Percentiles rank a stretch among this genome's conserved stretches.
These are phyloP conservation scores for Lasioglossum zephyrum DNA, from an alignment of 2,888 invertebrate species.

Conservation along the genomic window DNA sequence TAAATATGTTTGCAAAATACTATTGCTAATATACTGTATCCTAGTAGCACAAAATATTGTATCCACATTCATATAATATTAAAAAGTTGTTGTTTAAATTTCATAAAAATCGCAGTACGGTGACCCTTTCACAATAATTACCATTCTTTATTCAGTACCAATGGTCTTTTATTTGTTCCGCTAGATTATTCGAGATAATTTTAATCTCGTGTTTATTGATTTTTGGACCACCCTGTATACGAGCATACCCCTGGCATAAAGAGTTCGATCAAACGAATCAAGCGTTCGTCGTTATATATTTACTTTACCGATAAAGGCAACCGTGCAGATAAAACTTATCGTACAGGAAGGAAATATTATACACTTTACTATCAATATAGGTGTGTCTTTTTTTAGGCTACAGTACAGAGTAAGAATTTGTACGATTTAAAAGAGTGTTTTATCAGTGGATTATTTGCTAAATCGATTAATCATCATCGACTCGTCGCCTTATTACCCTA, in stretches of 20 bases:
- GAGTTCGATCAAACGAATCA: slow-evolving; percentile 2
- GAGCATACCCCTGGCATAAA: not conserved
- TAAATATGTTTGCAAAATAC: no score
- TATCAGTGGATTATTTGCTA: not conserved
- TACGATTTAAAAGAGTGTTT: not conserved
- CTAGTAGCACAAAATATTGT: no score
- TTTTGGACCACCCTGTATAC: not conserved
- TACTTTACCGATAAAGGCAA: not conserved
- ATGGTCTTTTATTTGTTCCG: not conserved
- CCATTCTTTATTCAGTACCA: not conserved
- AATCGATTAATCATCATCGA: not conserved
- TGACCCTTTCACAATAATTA: no score
- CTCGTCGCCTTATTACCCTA: not conserved
- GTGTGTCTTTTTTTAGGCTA: not conserved
- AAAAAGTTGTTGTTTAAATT: no score
- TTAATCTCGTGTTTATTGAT: not conserved
- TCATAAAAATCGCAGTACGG: no score
- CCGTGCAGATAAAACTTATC: not conserved
- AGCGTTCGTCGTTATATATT: not conserved
- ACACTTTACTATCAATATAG: not conserved
- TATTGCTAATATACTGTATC: no score
- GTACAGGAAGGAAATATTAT: slow-evolving; percentile 1
- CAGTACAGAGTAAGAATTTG: not conserved
- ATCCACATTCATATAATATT: no score
- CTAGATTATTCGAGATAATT: not conserved